Base-by-base conservation (phyloP, 1,140 invertebrate genomes). In the Schlechtendalia chinensis region DNA sequence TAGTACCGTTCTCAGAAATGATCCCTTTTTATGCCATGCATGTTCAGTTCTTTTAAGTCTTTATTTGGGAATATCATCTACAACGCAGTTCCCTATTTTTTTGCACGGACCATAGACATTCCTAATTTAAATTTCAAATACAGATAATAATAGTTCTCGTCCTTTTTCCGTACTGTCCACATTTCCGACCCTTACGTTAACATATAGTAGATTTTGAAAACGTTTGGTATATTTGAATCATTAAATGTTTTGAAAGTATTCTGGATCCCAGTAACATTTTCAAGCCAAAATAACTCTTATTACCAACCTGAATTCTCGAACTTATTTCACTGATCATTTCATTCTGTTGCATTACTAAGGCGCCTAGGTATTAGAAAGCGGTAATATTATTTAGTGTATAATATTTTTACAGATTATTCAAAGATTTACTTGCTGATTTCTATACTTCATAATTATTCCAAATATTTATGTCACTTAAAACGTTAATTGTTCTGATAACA, bases 41-140 rank as follows among this genome's bases (percentile, higher is more conserved):
- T 27, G 58, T 27, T 8, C 58, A 27, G 58, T 10, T 17, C 58
- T 27, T 12, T 59, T 59, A 24, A 59, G 22, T 27, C 58, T 59
- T 59, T 17, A 27, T 59, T 11, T 10, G 58, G 24, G 24, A 1
- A 59, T 59, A 59, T 59, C 24, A 11, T 69, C 45, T 69, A 2
- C 24, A 10, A 69, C 11, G 39, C n/a, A 69, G 39, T 69, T 69
- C 45, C 19, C 50, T 50, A n/a, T 69, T 69, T 50, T 69, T 69
- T 19, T 24, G 39, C 45, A 69, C n/a, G n/a, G n/a, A 50, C 65
- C n/a, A 50, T 69, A 69, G 1, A 69, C 50, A 24, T 45, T 47
- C 45, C 19, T 50, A 19, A 67, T 32, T 45, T 67, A 45, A 8
- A 10, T 47, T 63, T 29, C 24, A 63, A 63, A 65, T 29, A 65